phyloP scores from a whole-genome alignment of 2,888 invertebrate genomes.

The Drosophila testacea region DNA sequence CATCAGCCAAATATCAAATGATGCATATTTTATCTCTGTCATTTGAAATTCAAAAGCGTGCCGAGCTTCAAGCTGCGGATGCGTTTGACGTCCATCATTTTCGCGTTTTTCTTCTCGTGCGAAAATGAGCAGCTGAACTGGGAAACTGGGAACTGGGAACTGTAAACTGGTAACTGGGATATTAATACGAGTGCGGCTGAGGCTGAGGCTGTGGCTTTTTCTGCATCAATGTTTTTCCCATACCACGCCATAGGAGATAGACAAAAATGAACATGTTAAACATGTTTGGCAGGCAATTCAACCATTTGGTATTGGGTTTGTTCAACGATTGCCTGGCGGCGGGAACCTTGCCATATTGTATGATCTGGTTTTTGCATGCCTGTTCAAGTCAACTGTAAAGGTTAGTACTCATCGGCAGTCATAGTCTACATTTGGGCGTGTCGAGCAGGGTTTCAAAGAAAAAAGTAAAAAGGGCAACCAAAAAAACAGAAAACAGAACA shows the following conservation, averaged over 20 bases:
- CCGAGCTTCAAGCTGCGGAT: conserved; percentile 33
- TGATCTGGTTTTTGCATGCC: conserved; percentile 38
- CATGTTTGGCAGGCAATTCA: conserved; percentile 29
- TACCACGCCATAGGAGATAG: background rate
- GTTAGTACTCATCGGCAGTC: conserved; percentile 33
- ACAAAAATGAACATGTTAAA: conserved; percentile 44
- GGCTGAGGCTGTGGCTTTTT: conserved; percentile 4
- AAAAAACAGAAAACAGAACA: conserved; percentile 11
- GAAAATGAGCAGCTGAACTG: conserved; percentile 66
- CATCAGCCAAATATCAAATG: conserved; percentile 73
- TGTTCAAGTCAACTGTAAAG: conserved; percentile 26
- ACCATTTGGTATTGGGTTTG: conserved; percentile 4
- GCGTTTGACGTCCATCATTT: conserved; percentile 48
- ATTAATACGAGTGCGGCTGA: conserved; percentile 43
- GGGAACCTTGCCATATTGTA: conserved; percentile 17
- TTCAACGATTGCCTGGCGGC: conserved; percentile 41
- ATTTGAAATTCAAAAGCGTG: conserved; percentile 76
- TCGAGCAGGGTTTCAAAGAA: conserved; percentile 29
- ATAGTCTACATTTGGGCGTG: conserved; percentile 60
- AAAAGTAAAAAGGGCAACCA: conserved; percentile 24
- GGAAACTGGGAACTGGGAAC: conserved; percentile 53
- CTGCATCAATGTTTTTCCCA: conserved; percentile 6
- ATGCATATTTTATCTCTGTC: conserved; percentile 75
- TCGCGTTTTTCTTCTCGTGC: conserved; percentile 49
- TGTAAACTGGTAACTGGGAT: conserved; percentile 36